Evolutionary conservation across 1,140 invertebrate species (phyloP), one percentile per base, ranked within the genome.

Genomic region (Anoplolepis gracilipes): DNA sequence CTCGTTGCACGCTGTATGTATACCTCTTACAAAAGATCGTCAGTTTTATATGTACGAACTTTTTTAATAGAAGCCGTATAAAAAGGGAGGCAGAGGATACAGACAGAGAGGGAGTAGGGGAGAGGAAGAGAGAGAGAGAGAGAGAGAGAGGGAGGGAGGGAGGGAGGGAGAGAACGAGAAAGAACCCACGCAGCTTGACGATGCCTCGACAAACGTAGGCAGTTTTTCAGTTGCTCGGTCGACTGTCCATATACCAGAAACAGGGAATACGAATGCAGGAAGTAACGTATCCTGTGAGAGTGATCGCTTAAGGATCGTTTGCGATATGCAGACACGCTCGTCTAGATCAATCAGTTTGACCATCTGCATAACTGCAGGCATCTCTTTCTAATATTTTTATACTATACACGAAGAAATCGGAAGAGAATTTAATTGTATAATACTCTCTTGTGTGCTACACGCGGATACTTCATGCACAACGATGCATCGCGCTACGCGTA

Each of bases 261-360:
- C 59, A 72, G 82, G 75, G 78, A 90, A 86, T 84, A 77, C 84
- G 39, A 90, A 86, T 87, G 85, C 90, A 91, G 90, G 90, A 91
- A 91, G 85, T 89, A 84, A 88, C 76, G 90, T 90, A 90, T 91
- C 90, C 90, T 91, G 89, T 87, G 75, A 59, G 81, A 87, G 42
- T 62, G 77, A 89, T 89, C 79, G 77, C 86, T 87, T 69, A 72
- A 75, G 87, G 72, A 81, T 82, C 78, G 33, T 28, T 19, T 4
- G 42, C 49, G 28, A 59, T 73, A 46, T 22, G 53, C 55, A 46
- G 25, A 13, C 28, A n/a, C 8, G 13, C 77, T 49, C 36, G 61
- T 73, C 88, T 82, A 42, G 53, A 77, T 75, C 57, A 64, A 72
- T 75, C 57, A 64, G 65, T 88, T 79, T 72, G 25, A 42, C 36